phyloP scores from a whole-genome alignment of 2,113 vertebrate species.

The Rhinopomastus cyanomelas region DNA sequence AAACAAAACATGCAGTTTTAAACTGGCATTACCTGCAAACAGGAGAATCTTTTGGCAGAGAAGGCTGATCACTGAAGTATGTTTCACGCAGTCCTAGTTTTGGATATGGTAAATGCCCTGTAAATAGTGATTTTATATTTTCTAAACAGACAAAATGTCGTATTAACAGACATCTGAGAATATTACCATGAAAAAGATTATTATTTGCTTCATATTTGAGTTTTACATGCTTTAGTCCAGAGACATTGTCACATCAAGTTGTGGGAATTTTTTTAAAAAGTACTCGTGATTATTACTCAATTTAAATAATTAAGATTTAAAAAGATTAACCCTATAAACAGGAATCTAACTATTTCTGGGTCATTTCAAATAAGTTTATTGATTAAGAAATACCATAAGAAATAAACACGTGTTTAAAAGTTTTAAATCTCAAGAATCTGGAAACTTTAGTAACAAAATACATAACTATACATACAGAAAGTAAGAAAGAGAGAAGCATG shows the following conservation, averaged over 20 bases:
- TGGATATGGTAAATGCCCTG: neutral
- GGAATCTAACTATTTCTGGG: neutral
- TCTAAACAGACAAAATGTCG: neutral
- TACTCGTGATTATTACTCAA: neutral
- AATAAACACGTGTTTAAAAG: neutral
- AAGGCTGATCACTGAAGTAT: neutral
- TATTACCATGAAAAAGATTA: neutral
- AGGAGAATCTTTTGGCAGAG: neutral
- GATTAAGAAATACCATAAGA: neutral
- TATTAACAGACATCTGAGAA: neutral
- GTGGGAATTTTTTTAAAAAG: neutral
- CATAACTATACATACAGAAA: neutral
- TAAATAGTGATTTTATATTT: neutral
- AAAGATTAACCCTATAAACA: neutral
- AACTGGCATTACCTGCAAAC: neutral
- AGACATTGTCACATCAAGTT: neutral
- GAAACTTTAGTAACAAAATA: neutral
- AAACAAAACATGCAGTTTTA: neutral
- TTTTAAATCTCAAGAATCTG: neutral
- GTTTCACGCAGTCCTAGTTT: neutral
- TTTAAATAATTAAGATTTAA: neutral
- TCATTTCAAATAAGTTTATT: neutral
- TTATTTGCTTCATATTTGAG: neutral
- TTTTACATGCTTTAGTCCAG: neutral
- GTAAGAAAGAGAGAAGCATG: neutral